Evolutionary conservation across 2,113 vertebrate species (phyloP), one percentile per base, ranked within the genome.

Genomic region (Microtus ochrogaster): DNA sequence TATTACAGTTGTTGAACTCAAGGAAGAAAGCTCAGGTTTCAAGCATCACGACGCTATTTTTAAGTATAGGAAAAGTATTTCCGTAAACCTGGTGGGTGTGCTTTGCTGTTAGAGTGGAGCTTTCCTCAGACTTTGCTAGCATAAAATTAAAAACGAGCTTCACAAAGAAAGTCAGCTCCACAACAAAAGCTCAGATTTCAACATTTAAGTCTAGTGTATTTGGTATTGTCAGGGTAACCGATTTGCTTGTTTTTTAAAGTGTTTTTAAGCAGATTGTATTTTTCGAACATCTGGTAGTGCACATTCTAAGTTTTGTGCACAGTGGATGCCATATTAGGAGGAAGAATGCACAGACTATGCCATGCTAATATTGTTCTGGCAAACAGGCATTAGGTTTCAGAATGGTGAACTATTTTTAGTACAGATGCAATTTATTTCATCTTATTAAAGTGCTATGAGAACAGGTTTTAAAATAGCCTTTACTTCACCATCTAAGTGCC

Each of bases 271-370:
- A 41, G 70, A 96, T 96, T n/a, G 68, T 73, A 33, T 97, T 94
- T 92, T 93, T 94, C 61, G 91, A 2, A 66, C 76, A 36, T 85
- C 83, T 95, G 92, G 87, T 95, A 65, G 47, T 88, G 94, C 96
- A 63, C 90, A 36, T 97, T 97, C 94, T 97, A 49, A 97, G 39
- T 68, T 98, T 94, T 96, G 41, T 92, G 95, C 97, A 91, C 17
- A 94, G 90, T 96, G 97, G 94, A 92, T 96, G 96, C 99, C 98
- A 97, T 99, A 98, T 99, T 98, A 98, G 98, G 98, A 90, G 97
- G 96, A 98, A 98, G 98, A 98, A 99, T 98, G 98, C 98, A 92
- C 97, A 98, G 96, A 98, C 96, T 98, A 98, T 97, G 88, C 91
- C 79, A 91, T 96, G 98, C 95, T 98, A 98, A 98, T 0, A 63